Conservation (phyloP, 2,797 vertebrate species). For the Myotis myotis region DNA sequence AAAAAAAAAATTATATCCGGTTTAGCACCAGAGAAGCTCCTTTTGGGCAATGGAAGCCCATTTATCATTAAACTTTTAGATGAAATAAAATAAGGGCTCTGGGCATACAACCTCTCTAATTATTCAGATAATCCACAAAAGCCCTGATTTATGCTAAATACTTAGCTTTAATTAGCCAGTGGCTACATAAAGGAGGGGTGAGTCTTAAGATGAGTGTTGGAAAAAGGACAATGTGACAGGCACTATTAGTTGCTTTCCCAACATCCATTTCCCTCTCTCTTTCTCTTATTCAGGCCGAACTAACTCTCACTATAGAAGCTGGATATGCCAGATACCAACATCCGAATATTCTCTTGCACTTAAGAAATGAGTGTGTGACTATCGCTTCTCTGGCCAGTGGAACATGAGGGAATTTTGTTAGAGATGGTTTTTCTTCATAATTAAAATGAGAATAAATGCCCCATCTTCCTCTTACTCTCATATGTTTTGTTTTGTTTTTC, state of each 20-base stretch:
- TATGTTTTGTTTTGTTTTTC: not conserved
- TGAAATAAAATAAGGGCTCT: conserved; percentile 68
- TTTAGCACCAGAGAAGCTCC: conserved; percentile 72
- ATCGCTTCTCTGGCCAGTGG: not conserved
- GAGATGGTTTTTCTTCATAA: not conserved
- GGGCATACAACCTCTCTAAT: conserved; percentile 69
- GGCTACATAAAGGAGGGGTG: conserved; percentile 58
- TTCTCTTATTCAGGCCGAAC: conserved; percentile 36
- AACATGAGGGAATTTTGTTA: conserved; percentile 12
- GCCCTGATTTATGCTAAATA: conserved; percentile 77
- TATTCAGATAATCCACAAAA: conserved; percentile 77
- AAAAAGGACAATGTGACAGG: conserved; percentile 64
- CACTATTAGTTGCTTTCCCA: conserved; percentile 58
- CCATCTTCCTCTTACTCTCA: not conserved
- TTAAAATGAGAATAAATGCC: not conserved
- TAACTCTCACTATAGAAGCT: conserved; percentile 10
- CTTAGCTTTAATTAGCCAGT: conserved; percentile 73
- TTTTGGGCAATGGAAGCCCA: conserved; percentile 63
- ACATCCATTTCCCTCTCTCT: not conserved
- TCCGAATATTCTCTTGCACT: conserved; percentile 41
- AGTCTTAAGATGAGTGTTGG: conserved; percentile 63
- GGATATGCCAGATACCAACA: conserved; percentile 40
- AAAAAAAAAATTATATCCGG: conserved; percentile 74
- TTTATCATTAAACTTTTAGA: conserved; percentile 79
- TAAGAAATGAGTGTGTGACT: conserved; percentile 18